Evolutionary conservation across 2,888 invertebrate species (phyloP).

Genomic region (Drosophila macrospina): DNA sequence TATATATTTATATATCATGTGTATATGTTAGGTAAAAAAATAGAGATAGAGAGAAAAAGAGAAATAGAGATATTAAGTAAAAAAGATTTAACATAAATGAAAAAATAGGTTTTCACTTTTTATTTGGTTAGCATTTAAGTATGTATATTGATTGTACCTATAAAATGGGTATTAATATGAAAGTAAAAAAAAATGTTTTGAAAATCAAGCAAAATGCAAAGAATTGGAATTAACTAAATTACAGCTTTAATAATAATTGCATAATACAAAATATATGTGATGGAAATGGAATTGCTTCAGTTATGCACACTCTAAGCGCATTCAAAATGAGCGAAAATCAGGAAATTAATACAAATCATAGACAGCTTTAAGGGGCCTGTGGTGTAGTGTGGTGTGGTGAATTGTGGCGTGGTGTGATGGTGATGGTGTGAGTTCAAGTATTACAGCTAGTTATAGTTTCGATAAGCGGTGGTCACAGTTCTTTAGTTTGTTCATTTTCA

Average conservation of each 20-base stretch:
- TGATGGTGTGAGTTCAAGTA: constrained; percentile 25
- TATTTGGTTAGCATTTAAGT: constrained; percentile 3
- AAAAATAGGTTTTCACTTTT: constrained; percentile 45
- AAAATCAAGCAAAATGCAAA: constrained; percentile 76
- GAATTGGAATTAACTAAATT: constrained; percentile 48
- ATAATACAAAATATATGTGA: constrained; percentile 33
- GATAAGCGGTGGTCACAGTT: constrained; percentile 70
- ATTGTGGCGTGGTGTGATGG: constrained; percentile 18
- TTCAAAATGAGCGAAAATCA: constrained; percentile 39
- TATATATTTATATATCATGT: constrained; percentile 25
- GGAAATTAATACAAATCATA: constrained; percentile 27
- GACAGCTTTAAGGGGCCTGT: constrained; percentile 45
- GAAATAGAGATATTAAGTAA: constrained; percentile 51
- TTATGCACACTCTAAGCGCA: constrained; percentile 38
- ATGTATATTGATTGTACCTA: constrained; percentile 20
- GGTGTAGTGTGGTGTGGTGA: constrained; percentile 25
- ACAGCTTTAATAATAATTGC: constrained; percentile 12
- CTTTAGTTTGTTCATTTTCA: constrained; percentile 37
- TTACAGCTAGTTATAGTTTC: constrained; percentile 26
- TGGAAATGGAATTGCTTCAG: constrained; percentile 27
- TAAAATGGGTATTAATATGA: constrained; percentile 22
- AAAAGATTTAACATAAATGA: constrained; percentile 62
- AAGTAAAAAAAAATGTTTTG: not conserved
- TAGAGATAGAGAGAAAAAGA: constrained; percentile 19
- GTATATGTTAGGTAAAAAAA: constrained; percentile 26